Conservation (phyloP, 2,888 invertebrate species). For the Eristalinus aeneus region DNA sequence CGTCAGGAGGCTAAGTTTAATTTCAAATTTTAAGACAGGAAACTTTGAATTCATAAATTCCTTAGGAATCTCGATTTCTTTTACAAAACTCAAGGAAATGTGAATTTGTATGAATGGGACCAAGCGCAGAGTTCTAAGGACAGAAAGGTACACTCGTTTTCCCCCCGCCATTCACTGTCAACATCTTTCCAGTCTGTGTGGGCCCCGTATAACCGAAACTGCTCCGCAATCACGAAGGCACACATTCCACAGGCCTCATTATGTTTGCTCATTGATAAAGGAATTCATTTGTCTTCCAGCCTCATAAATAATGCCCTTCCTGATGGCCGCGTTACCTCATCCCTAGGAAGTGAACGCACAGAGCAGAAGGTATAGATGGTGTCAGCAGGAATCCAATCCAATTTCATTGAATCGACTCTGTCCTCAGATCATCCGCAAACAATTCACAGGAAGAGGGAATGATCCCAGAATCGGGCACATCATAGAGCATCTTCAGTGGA, state of each 20-base stretch:
- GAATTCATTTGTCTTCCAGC: slow-evolving; percentile 11
- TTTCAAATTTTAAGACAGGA: too few species aligned
- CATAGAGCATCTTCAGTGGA: slow-evolving; percentile 35
- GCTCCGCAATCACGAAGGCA: background rate
- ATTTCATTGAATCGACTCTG: slow-evolving; percentile 26
- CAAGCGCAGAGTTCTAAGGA: too few species aligned
- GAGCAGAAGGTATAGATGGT: background rate
- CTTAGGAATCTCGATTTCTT: too few species aligned
- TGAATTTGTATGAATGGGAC: too few species aligned
- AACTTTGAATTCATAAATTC: too few species aligned
- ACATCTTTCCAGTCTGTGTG: background rate
- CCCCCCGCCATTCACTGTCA: background rate
- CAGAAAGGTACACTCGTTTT: background rate
- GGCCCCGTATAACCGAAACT: background rate
- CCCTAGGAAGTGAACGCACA: background rate
- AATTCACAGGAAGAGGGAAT: slow-evolving; percentile 49
- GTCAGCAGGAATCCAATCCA: slow-evolving; percentile 14
- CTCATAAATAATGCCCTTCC: background rate
- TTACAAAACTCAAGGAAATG: too few species aligned
- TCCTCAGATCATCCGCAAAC: slow-evolving; percentile 15
- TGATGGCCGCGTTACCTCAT: slow-evolving; percentile 11
- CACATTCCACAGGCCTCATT: background rate
- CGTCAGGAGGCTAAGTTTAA: too few species aligned
- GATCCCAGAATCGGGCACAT: slow-evolving; percentile 25
- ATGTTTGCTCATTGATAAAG: slow-evolving; percentile 4